Percentiles rank a stretch among this genome's conserved stretches.
Evolutionary conservation across 92 coral and sea anemone genomes (phyloP).

Genomic region (Bergia puertoricense): DNA sequence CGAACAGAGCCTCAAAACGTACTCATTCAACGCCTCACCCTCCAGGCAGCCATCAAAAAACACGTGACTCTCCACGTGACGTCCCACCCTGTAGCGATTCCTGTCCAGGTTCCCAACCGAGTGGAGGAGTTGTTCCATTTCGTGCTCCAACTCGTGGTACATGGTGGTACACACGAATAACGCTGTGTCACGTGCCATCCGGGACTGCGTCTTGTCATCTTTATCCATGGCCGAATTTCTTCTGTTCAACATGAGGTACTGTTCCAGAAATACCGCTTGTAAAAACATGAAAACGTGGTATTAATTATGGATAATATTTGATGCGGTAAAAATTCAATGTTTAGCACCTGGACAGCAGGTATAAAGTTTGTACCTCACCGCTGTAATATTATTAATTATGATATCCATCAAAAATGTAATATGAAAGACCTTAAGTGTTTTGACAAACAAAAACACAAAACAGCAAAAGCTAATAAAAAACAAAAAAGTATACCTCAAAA

Average conservation of each 20-base stretch:
- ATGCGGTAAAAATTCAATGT: neutral
- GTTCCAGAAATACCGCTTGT: slow-evolving; percentile 59
- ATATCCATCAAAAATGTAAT: too few relatives aligned
- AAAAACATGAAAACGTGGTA: neutral
- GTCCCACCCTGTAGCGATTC: slow-evolving; percentile 43
- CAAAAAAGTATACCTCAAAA: too few relatives aligned
- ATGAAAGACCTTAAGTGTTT: too few relatives aligned
- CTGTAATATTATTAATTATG: too few relatives aligned
- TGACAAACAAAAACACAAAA: too few relatives aligned
- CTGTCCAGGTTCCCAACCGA: slow-evolving; percentile 63
- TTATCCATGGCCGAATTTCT: slow-evolving; percentile 57
- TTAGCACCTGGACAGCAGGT: neutral
- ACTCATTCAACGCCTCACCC: slow-evolving; percentile 48
- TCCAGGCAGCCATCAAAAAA: slow-evolving; percentile 73
- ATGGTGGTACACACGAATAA: slow-evolving; percentile 80
- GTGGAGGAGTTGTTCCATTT: slow-evolving; percentile 73
- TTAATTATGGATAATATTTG: neutral
- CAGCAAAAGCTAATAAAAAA: too few relatives aligned
- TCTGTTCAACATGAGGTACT: slow-evolving; percentile 63
- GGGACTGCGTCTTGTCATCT: slow-evolving; percentile 44
- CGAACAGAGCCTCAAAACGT: slow-evolving; percentile 51
- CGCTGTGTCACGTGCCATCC: slow-evolving; percentile 50
- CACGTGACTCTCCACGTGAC: slow-evolving; percentile 71
- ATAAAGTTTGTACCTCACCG: too few relatives aligned
- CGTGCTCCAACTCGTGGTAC: slow-evolving; percentile 74